These are phyloP conservation scores for Haemorhous mexicanus DNA, from an alignment of 2,113 vertebrate species.

Conservation along the genomic window DNA sequence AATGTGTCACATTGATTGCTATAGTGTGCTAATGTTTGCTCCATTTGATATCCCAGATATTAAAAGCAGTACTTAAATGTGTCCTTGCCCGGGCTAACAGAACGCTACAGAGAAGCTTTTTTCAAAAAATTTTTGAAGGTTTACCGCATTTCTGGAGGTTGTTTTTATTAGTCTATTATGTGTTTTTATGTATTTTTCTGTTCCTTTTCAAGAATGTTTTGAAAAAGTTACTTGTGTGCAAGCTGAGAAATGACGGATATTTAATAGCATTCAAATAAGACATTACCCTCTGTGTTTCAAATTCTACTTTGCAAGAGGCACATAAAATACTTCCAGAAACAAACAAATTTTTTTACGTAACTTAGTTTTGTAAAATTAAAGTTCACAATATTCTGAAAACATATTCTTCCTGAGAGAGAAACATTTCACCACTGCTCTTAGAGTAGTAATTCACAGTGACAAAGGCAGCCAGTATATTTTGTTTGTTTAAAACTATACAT, in stretches of 20 bases:
- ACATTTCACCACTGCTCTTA: conserved; percentile 47
- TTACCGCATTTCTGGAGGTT: not conserved
- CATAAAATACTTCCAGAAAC: conserved; percentile 46
- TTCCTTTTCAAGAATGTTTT: not conserved
- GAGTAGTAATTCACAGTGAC: conserved; percentile 54
- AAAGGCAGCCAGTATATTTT: conserved; percentile 49
- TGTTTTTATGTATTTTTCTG: not conserved
- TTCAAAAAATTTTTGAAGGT: not conserved
- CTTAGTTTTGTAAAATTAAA: conserved; percentile 41
- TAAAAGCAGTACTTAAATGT: not conserved
- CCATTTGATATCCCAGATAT: not conserved
- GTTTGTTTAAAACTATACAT: conserved; percentile 38
- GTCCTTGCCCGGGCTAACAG: not conserved
- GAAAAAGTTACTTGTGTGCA: conserved; percentile 42
- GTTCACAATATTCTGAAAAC: conserved; percentile 47
- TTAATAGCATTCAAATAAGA: conserved; percentile 53
- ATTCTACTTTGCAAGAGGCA: conserved; percentile 47
- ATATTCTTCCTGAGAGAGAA: conserved; percentile 52
- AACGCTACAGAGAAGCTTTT: not conserved
- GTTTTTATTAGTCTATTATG: not conserved
- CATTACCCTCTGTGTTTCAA: conserved; percentile 22
- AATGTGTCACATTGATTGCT: not conserved
- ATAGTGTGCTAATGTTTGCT: not conserved
- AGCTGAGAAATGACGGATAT: conserved; percentile 15
- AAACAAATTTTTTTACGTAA: conserved; percentile 7